Conservation (phyloP, 2,113 vertebrate genomes). For the Galbula dea region DNA sequence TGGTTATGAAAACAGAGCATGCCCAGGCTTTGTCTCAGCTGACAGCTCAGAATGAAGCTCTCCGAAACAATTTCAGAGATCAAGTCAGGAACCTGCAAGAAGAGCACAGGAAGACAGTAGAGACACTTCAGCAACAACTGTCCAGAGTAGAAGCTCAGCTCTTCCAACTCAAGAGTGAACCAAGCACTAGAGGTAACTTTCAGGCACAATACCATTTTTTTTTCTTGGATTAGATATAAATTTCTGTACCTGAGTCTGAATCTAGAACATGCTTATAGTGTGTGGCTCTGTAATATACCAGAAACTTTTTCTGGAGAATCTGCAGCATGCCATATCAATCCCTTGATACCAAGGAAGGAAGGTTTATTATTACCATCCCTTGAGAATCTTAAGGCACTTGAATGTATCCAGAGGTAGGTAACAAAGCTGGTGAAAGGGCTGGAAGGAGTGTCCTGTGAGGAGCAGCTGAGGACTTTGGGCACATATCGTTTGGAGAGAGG, state of each 20-base stretch:
- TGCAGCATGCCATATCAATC: not conserved
- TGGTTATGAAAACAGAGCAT: constrained; percentile 84
- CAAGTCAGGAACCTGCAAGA: constrained; percentile 90
- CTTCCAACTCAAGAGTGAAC: constrained; percentile 85
- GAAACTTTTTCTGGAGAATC: not conserved
- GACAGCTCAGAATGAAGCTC: constrained; percentile 82
- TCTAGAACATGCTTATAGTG: not conserved
- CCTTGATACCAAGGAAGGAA: not conserved
- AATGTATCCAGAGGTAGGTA: not conserved
- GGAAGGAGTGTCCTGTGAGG: not conserved
- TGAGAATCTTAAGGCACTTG: not conserved
- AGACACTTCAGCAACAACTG: constrained; percentile 90
- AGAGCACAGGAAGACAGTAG: constrained; percentile 89
- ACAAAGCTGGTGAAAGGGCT: not conserved
- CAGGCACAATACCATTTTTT: not conserved
- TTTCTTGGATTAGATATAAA: not conserved
- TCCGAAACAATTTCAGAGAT: constrained; percentile 84
- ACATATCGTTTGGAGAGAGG: not conserved
- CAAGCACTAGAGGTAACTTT: constrained; percentile 78
- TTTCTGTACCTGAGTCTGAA: not conserved
- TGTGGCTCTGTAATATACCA: not conserved
- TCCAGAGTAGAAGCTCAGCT: constrained; percentile 87
- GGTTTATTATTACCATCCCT: not conserved
- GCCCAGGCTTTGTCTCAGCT: constrained; percentile 80
- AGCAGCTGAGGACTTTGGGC: not conserved